A percentile compares a stretch with the other conserved stretches of the same genome.
phyloP scores from a whole-genome alignment of 2,797 vertebrate species.

The Poecilia picta region DNA sequence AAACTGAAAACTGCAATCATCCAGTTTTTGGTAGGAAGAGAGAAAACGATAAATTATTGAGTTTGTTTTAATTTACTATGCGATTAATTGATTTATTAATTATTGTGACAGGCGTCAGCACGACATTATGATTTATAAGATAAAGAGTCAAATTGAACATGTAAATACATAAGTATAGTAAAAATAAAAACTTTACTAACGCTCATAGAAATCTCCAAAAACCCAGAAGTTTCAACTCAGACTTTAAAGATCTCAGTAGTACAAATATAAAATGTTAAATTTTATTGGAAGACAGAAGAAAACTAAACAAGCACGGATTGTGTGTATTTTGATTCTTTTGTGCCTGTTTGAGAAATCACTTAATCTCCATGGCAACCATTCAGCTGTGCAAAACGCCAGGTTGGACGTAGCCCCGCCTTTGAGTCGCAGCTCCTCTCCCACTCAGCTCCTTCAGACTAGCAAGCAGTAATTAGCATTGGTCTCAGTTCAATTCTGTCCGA shows the following conservation, averaged over 20 bases:
- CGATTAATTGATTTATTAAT: too few relatives aligned
- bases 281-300: neutral
- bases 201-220: neutral
- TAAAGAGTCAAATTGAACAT: neutral
- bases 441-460: neutral
- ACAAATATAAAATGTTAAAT: neutral
- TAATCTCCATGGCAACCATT: neutral
- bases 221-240: neutral
- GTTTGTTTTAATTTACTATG: too few relatives aligned
- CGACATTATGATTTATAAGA: neutral
- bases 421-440: neutral
- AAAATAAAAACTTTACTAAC: neutral
- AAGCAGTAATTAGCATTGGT: neutral
- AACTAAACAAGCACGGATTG: neutral
- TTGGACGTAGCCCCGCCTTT: neutral
- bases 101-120: too few relatives aligned
- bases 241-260: neutral
- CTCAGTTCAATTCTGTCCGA: too few relatives aligned
- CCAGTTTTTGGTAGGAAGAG: too few relatives aligned
- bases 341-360: too few relatives aligned
- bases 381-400: too few relatives aligned
- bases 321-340: too few relatives aligned
- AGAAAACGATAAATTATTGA: too few relatives aligned
- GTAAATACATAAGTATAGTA: neutral
- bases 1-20: too few relatives aligned